Evolutionary conservation across 2,797 vertebrate species (phyloP), one percentile per base, ranked within the genome.

Genomic region (Hypotaenidia philippensis): DNA sequence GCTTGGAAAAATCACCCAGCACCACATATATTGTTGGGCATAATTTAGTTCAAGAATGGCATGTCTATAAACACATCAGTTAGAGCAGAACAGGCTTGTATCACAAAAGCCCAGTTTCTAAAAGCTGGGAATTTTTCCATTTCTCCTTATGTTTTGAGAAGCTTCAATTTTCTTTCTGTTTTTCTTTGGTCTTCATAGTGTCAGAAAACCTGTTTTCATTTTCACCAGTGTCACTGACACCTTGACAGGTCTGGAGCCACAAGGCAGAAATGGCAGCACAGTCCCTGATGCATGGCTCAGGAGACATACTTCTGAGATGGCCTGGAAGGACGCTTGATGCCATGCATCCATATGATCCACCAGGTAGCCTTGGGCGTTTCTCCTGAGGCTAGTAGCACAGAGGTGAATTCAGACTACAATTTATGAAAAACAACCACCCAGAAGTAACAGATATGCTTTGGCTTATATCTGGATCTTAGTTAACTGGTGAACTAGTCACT

Each of bases 1-100:
- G 5, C 18, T 82, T 72, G 31, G 27, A 86, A 65, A 19, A 52
- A 65, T 53, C 21, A 76, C 3, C 3, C 32, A 57, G 13, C 12
- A 79, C 21, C 25, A 63, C 65, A 69, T 53, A 53, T 7, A 71
- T n/a, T 0, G 0, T 38, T 34, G 3, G 1, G 5, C 47, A 49
- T 59, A 69, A 76, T 84, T 81, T 52, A 87, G 26, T 72, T 78
- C 5, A 76, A 78, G 47, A 56, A 13, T 70, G 18, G 26, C 9
- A 32, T 13, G 11, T 57, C 6, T 77, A 34, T 14, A 88, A 76
- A 76, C 29, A 36, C 7, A 56, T 1, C 57, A n/a, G 36, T 71
- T 90, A 52, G 5, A 88, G 40, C 11, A 76, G 27, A 89, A 66
- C 3, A 29, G 49, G 3, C 11, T 44, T 74, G 38, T 78, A 75